A percentile compares a stretch with the other conserved stretches of the same genome.
phyloP scores from a whole-genome alignment of 2,888 invertebrate genomes.

The Tipula unca region DNA sequence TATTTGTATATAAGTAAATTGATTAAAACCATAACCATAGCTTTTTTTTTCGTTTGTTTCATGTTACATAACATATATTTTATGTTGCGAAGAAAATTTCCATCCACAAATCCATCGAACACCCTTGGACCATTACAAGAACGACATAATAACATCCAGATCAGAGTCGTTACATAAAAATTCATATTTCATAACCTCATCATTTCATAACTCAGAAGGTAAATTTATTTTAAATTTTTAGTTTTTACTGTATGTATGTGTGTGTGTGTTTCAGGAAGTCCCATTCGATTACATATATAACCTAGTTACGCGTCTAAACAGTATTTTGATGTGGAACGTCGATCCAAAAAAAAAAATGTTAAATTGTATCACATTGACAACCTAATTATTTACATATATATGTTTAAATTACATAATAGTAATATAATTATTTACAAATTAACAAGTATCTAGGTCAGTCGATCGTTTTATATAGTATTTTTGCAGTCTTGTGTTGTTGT shows the following conservation, averaged over 20 bases:
- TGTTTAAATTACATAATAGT: not conserved
- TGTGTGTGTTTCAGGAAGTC: not conserved
- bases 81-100: slow-evolving; percentile 9
- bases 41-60: not conserved
- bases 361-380: not conserved
- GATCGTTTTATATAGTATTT: not conserved
- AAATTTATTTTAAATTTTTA: not conserved
- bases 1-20: not conserved
- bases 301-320: not conserved
- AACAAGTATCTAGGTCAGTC: not conserved
- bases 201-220: slow-evolving; percentile 17
- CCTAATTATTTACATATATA: not conserved
- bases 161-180: not conserved
- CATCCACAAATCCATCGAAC: slow-evolving; percentile 16
- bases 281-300: not conserved
- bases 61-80: not conserved
- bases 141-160: not conserved
- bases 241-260: not conserved
- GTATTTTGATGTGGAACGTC: not conserved
- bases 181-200: not conserved
- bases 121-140: slow-evolving; percentile 15
- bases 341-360: not conserved
- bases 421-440: not conserved
- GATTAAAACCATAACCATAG: not conserved
- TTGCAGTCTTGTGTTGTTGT: not conserved